These are phyloP conservation scores for Naso thynnoides DNA, from an alignment of 2,797 vertebrate genomes.

Conservation along the genomic window DNA sequence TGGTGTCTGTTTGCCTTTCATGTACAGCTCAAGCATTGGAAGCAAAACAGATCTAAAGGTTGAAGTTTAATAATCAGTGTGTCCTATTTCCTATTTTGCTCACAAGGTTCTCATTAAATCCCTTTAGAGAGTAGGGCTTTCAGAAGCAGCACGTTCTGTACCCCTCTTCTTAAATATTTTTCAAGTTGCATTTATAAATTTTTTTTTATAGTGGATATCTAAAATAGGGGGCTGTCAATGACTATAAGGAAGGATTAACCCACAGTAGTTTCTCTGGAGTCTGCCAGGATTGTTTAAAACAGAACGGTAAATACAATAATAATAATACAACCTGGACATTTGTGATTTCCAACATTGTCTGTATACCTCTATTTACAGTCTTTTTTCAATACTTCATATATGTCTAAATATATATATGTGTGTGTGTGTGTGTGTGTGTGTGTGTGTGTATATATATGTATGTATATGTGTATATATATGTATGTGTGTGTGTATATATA, in stretches of 20 bases:
- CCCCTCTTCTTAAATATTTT: no score
- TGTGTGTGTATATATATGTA: no score
- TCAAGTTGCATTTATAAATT: background rate
- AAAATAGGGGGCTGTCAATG: background rate
- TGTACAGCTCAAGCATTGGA: conserved; percentile 10
- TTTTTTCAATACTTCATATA: no score
- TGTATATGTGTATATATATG: background rate
- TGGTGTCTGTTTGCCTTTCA: background rate
- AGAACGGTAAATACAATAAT: background rate
- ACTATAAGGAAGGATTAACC: conserved; percentile 8
- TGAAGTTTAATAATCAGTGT: conserved; percentile 11
- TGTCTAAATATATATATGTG: background rate
- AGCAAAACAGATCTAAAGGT: conserved; percentile 1
- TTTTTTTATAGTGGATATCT: background rate
- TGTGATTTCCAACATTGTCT: background rate
- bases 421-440: no score
- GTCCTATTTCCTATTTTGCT: conserved; percentile 5
- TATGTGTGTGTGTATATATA: background rate
- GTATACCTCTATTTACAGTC: background rate
- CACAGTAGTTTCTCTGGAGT: conserved; percentile 17
- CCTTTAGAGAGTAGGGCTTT: background rate
- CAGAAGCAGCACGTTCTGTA: background rate
- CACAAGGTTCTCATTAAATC: conserved; percentile 1
- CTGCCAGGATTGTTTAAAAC: background rate
- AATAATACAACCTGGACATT: background rate